These are phyloP conservation scores for Cyphomyrus plagiostoma DNA, from an alignment of 2,113 vertebrate genomes.

Conservation along the genomic window DNA sequence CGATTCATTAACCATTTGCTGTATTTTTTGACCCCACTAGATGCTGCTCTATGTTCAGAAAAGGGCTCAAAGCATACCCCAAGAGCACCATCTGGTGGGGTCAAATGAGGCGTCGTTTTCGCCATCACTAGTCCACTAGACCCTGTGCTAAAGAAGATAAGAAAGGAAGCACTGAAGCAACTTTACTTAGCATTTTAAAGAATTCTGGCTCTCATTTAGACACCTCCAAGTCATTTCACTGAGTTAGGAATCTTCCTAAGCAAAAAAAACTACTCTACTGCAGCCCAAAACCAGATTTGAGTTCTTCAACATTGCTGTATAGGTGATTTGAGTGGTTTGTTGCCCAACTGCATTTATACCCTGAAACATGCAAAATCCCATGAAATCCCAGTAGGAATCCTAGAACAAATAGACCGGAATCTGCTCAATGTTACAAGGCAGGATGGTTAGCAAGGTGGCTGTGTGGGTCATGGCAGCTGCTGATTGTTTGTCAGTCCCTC, in stretches of 20 bases:
- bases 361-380: neutral
- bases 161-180: neutral
- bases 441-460: neutral
- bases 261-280: neutral
- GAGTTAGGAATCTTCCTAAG: neutral
- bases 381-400: neutral
- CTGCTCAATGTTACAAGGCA: neutral
- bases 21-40: neutral
- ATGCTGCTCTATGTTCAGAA: neutral
- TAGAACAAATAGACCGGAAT: neutral
- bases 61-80: neutral
- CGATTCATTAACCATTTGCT: neutral
- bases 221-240: neutral
- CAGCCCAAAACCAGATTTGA: neutral
- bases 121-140: neutral
- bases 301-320: neutral
- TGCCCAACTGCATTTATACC: neutral
- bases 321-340: neutral
- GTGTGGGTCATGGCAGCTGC: neutral
- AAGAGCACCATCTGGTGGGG: neutral
- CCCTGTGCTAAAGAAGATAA: neutral
- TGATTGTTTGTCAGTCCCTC: neutral
- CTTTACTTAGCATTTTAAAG: neutral
- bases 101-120: neutral
- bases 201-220: neutral